Percentiles rank a stretch among this genome's conserved stretches.
These are phyloP conservation scores for Leptinotarsa juncta DNA, from an alignment of 2,888 invertebrate species.

Conservation along the genomic window DNA sequence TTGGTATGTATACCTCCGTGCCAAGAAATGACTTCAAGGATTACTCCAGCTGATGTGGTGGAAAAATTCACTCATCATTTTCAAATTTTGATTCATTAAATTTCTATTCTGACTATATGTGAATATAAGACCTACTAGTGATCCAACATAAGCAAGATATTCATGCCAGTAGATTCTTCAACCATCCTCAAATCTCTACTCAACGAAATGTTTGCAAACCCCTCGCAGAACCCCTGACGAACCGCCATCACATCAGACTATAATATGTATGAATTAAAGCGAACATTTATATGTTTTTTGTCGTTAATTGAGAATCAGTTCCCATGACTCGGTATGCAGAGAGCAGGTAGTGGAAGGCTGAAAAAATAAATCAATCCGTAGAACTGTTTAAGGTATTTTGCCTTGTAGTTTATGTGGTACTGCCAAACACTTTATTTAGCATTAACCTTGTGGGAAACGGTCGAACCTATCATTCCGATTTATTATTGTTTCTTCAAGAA, in stretches of 20 bases:
- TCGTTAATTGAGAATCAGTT: slow-evolving; percentile 54
- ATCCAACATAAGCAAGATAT: too few relatives aligned
- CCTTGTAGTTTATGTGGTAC: slow-evolving; percentile 48
- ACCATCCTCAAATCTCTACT: background rate
- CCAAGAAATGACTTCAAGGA: too few relatives aligned
- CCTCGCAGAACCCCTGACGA: background rate
- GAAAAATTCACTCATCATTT: background rate
- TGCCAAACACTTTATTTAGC: slow-evolving; percentile 43
- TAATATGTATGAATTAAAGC: slow-evolving; percentile 42
- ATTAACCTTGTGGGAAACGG: slow-evolving; percentile 42
- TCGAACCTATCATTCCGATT: slow-evolving; percentile 35
- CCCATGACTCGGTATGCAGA: slow-evolving; percentile 57
- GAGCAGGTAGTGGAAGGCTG: slow-evolving; percentile 50
- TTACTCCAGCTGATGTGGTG: too few relatives aligned
- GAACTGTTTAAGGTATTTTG: slow-evolving; percentile 53
- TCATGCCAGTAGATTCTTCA: too few relatives aligned
- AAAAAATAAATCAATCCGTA: slow-evolving; percentile 53
- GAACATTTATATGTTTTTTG: slow-evolving; percentile 42
- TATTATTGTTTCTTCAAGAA: slow-evolving; percentile 16
- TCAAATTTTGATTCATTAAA: background rate
- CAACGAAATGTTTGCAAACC: background rate
- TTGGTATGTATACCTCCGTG: too few relatives aligned
- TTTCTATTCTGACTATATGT: background rate
- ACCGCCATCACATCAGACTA: slow-evolving; percentile 30
- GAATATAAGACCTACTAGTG: too few relatives aligned